Base-by-base conservation (phyloP, 2,113 vertebrate genomes). In the Tragulus kanchil region DNA sequence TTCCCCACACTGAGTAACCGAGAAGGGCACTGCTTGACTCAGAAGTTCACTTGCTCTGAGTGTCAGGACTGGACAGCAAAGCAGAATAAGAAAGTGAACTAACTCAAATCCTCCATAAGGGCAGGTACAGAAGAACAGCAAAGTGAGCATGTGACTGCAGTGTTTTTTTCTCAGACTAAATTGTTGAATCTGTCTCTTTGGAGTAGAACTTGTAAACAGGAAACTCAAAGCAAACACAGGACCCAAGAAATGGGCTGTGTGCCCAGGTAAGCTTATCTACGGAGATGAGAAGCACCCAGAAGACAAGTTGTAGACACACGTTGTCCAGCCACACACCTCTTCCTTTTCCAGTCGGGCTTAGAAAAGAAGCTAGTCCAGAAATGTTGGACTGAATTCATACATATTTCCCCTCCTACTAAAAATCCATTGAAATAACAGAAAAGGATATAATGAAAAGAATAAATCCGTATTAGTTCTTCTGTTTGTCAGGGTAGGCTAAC, bases 381-480 rank as follows among this genome's bases (percentile, higher is more conserved):
- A 77, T 77, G 16, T 81, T 69, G 69, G n/a, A 21, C 78, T 77
- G 11, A 97, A 95, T 8, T 91, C 8, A 17, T 69, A 13, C 12
- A n/a, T n/a, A n/a, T n/a, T n/a, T n/a, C n/a, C n/a, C n/a, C n/a
- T n/a, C n/a, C n/a, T n/a, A n/a, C n/a, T n/a, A n/a, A n/a, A n/a
- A n/a, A n/a, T n/a, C n/a, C n/a, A n/a, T n/a, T n/a, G n/a, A n/a
- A n/a, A n/a, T n/a, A n/a, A n/a, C 8, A 91, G 71, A 82, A 90
- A 95, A 96, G 36, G 2, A 95, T 83, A 83, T 4, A 54, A 86
- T 62, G 52, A 81, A 90, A 92, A 54, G 6, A 91, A 61, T 94
- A 93, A 96, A 77, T 84, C 10, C 17, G 9, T 77, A 95, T 77
- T 87, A 59, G 17, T 75, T 87, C 58, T 84, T 92, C 8, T 56